Evolutionary conservation across 1,140 invertebrate species (phyloP), one percentile per base, ranked within the genome.

Genomic region (Helicoverpa armigera): DNA sequence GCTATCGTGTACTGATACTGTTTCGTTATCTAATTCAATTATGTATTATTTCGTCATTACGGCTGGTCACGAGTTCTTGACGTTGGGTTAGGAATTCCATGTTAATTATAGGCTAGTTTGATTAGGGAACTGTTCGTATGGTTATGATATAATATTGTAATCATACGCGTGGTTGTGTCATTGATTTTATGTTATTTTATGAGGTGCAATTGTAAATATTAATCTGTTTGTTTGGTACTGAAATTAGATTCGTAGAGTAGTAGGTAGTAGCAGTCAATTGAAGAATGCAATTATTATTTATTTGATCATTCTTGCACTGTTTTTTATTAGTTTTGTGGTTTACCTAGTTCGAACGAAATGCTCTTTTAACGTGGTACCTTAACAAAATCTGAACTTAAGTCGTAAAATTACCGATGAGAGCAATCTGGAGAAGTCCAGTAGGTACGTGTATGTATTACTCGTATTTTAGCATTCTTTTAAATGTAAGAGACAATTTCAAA

Each of bases 11-110:
- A 87, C 83, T 77, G 81, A 87, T 90, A 88, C 87, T 86, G 88
- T 88, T 89, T 82, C 86, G 81, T 89, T 92, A 92, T 91, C 88
- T 90, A 90, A 91, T 89, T 90, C 87, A 91, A 90, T 92, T 90
- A 91, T 87, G 77, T 86, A 86, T 91, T 88, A 90, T 93, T 93
- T 90, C 74, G 84, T 91, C 85, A 91, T 92, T 91, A 91, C 84
- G 82, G 80, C 75, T 82, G 86, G 89, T 92, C 91, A 92, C 91
- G 92, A 94, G 82, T 65, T 63, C 43, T 76, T 63, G 35, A 51
- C 43, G 72, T 51, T 72, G 54, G 58, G 16, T 75, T 51, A 13
- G 58, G 73, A 58, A 75, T 75, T 56, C 35, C 58, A 65, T n/a
- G 76, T 35, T 69, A 79, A 79, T 79, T 79, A 69, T 79, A 75